phyloP scores from a whole-genome alignment of 2,797 vertebrate species.

The Microcaecilia unicolor region DNA sequence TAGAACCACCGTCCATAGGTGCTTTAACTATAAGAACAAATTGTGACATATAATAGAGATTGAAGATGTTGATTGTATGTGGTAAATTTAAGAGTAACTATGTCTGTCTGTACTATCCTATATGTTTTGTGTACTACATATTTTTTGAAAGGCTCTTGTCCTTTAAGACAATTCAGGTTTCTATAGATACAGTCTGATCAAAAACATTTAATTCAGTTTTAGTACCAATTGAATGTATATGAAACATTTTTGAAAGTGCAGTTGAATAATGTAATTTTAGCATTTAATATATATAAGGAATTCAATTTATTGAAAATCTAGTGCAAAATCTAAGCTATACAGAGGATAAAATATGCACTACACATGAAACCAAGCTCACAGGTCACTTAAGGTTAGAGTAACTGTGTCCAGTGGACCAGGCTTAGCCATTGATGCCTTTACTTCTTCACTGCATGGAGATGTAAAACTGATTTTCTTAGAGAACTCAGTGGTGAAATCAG shows the following conservation, averaged over 20 bases:
- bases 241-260: conserved; percentile 18
- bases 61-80: conserved; percentile 68
- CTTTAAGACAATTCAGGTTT: conserved; percentile 50
- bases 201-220: conserved; percentile 41
- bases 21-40: conserved; percentile 67
- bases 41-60: conserved; percentile 64
- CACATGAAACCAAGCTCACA: no score
- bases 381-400: no score
- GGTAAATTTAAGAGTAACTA: conserved; percentile 76
- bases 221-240: conserved; percentile 18
- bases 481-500: no score
- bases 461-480: no score
- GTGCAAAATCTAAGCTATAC: conserved; percentile 9
- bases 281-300: conserved; percentile 20
- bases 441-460: no score
- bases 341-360: no score
- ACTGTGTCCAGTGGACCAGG: no score
- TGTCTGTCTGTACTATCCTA: conserved; percentile 64
- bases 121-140: conserved; percentile 69
- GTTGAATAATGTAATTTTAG: conserved; percentile 9
- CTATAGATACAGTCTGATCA: conserved; percentile 77
- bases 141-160: conserved; percentile 57
- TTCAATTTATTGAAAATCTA: background rate
- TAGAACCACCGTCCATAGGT: conserved; percentile 64
- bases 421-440: no score